Base-by-base conservation (phyloP, 2,888 invertebrate species). In the Agrenia bidenticulata region DNA sequence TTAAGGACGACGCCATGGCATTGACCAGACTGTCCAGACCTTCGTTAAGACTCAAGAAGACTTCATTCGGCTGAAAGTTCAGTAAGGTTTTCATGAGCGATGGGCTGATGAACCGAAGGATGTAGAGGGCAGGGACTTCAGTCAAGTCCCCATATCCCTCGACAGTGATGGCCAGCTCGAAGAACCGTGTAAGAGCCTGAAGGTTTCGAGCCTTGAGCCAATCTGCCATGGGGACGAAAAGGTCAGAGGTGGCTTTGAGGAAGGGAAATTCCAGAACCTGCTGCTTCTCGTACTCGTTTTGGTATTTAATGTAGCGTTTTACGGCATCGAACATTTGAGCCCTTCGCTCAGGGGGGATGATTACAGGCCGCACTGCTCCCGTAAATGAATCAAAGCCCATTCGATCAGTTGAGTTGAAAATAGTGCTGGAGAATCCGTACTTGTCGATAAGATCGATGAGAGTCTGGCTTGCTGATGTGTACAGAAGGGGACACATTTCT, bases 111-210 rank as follows among this genome's bases (percentile, higher is more conserved):
- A 58, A 49, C 19, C 15, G 23, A 13, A 58, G 11, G 1, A 27
- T 19, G 26, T 58, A 58, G 15, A 58, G 17, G 2, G 58, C 58
- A 7, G 58, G 49, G 4, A 49, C 2, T 1, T 58, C 42, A 2
- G 41, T 26, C 42, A 58, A 17, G 2, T 24, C 49, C 21, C 58
- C 58, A 19, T 58, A 58, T 1, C 58, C 58, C 45, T 45, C 45
- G 2, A 27, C 27, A 13, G 57, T 57, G 1, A 58, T 1, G 2
- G 21, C 7, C 1, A 49, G 5, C 11, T 9, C 19, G 26, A 58
- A 58, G 1, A 58, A 17, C 1, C 42, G 58, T n/a, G 5, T 26
- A 1, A 58, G 49, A 0, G 24, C 24, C 19, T 45, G 26, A 1
- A 58, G 32, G 13, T 58, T 45, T 45, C 58, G 24, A 19, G 1